phyloP scores from a whole-genome alignment of 2,888 invertebrate species.

The Trachelus troglodyta region DNA sequence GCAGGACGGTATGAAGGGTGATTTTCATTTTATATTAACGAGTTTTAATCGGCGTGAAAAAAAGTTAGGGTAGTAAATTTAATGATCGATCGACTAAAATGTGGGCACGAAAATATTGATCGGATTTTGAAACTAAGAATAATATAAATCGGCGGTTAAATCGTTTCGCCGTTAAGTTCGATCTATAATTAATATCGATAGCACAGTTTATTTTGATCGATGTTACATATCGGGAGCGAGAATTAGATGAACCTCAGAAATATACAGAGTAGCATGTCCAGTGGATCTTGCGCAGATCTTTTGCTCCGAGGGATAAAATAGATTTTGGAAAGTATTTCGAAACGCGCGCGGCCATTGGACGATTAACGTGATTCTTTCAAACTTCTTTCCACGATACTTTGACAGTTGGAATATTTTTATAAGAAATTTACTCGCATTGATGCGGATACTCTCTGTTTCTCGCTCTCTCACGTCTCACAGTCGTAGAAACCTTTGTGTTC shows the following conservation, averaged over 20 bases:
- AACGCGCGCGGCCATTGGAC: neutral
- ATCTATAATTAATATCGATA: neutral
- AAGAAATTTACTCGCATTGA: neutral
- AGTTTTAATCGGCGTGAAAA: neutral
- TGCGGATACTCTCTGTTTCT: neutral
- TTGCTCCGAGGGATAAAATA: too few species aligned
- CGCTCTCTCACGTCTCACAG: neutral
- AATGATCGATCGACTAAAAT: neutral
- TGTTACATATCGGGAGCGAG: neutral
- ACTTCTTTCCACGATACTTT: too few species aligned
- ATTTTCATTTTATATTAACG: neutral
- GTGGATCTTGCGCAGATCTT: too few species aligned
- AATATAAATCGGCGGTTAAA: neutral
- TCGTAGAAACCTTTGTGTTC: too few species aligned
- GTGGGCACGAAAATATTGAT: neutral
- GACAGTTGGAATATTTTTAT: conserved; percentile 2
- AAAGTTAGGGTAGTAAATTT: too few species aligned
- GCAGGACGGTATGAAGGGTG: neutral
- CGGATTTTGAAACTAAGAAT: neutral
- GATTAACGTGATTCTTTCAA: neutral
- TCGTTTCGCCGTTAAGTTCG: neutral
- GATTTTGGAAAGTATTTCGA: neutral
- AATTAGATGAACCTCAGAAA: too few species aligned
- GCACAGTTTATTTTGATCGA: neutral
- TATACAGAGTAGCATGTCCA: too few species aligned